Base-by-base conservation (phyloP, 2,797 vertebrate genomes). In the Choloepus didactylus region DNA sequence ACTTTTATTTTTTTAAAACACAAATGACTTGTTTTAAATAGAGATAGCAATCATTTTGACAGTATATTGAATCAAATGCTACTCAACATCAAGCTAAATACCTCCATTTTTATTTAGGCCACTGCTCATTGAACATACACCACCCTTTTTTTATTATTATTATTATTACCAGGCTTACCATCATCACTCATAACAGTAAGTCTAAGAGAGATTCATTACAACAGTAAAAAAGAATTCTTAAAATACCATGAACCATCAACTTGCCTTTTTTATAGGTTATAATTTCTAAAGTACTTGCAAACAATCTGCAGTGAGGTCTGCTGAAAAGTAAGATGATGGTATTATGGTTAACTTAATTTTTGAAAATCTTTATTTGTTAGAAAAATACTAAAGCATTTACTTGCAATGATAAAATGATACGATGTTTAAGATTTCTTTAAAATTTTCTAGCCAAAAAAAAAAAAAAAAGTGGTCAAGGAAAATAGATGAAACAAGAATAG, bases 341-440 rank as follows among this genome's bases (percentile, higher is more conserved):
- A 38, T 66, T 23, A 6, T 27, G 89, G 69, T 56, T 44, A 59
- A 9, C 16, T 83, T 54, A 27, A 29, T 14, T 77, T 75, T 87
- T 83, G 56, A 12, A 66, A 90, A 67, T 35, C 49, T 41, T 72
- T 88, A 25, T 59, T 46, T 73, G 27, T 59, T 82, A 41, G 12
- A 60, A 31, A 75, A 95, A 92, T 46, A 91, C 31, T 44, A 18
- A 83, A 19, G 27, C 59, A 91, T 23, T 90, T n/a, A 73, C 79
- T 44, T 41, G 60, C 59, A 72, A 51, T 89, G 46, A 87, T 29
- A 67, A 56, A 84, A 35, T n/a, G 66, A 89, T 29, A 62, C 60
- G 87, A 66, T 60, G 46, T 95, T 91, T 82, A 87, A 31, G 11
- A 64, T 70, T 81, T 73, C 80, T 62, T 91, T 87, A 82, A 94